Base-by-base conservation (phyloP, 2,797 vertebrate genomes). In the Pantherophis vulpinus region DNA sequence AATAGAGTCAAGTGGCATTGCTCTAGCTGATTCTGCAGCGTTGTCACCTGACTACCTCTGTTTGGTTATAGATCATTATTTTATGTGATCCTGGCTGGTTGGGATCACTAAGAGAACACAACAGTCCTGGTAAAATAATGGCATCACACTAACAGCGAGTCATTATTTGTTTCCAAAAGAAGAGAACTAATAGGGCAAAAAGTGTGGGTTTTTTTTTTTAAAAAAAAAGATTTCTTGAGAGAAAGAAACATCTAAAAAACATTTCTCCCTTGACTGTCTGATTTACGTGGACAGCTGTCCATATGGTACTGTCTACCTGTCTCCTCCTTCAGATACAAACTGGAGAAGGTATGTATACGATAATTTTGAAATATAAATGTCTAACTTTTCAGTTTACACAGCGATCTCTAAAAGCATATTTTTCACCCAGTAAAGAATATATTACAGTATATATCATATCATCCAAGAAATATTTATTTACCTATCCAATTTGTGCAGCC, bases 281-380 rank as follows among this genome's bases (percentile, higher is more conserved):
- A 29, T 86, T 95, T 97, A 99, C 99, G 98, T 99, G 94, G 99
- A 99, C 98, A 99, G 99, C 98, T 99, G 99, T 96, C 99, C 99
- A 0, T 99, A 99, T 3, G 98, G 99, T 97, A 98, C 99, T 0
- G 98, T 99, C 97, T 99, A 99, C 95, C 98, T 99, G 95, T 99
- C 99, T 0, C 99, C 99, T 29, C 99, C 99, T 0, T 98, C 99
- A 0, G 99, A 99, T 97, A 99, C 98, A 7, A 99, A 98, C 98
- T 99, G 99, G 99, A 99, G 99, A 98, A 99, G 99, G 99, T 99
- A 97, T 97, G 98, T 97, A 89, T 32, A 0, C 5, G 0, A 55
- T 47, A 10, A 20, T 29, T 3, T 7, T 20, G 27, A 79, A 23
- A 79, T 25, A 14, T 12, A 13, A 37, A n/a, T 1, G 20, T 42